Evolutionary conservation across 23 tunicate genomes (phyloP), one percentile per base, ranked within the genome.

Genomic region (Styela clava): DNA sequence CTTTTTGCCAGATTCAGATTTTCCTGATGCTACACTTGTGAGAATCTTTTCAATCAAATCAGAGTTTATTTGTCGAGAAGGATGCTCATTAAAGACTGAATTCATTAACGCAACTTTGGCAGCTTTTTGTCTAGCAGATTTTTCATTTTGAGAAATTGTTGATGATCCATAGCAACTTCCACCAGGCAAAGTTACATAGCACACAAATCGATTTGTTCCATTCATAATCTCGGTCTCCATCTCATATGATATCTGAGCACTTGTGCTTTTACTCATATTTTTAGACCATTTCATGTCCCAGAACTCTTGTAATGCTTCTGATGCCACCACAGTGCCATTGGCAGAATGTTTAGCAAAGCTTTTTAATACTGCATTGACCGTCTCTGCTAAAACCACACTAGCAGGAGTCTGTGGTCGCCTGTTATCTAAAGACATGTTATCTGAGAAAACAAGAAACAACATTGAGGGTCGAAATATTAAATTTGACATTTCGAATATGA

Each of bases 71-170:
- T 68, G 63, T 35, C 83, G 86, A 33, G 81, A 51, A 22, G 98
- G 87, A 80, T 93, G 93, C 76, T 93, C 93, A 78, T 87, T 93
- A 24, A 88, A 77, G n/a, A 93, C 98, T 61, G 94, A 84, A 65
- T 93, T 84, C 62, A 89, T 85, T 2, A 93, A 51, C 1, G 94
- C 98, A 51, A 93, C 82, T 87, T 93, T 87, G 5, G 98, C 93
- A 1, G 93, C 92, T 70, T 85, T 84, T 88, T 93, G 88, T 72
- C 81, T 78, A 29, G 98, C 93, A 2, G 64, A 52, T 63, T 77
- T 71, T 69, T 93, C 91, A 56, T 62, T 52, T 12, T 73, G 51
- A 19, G 31, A 68, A 24, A 20, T 3, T 30, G 84, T 79, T 72
- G 74, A 86, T 3, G 79, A 63, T n/a, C 88, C 97, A 80, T 87